Base-by-base conservation (phyloP, 2,113 vertebrate species). In the Cyprinus carpio region DNA sequence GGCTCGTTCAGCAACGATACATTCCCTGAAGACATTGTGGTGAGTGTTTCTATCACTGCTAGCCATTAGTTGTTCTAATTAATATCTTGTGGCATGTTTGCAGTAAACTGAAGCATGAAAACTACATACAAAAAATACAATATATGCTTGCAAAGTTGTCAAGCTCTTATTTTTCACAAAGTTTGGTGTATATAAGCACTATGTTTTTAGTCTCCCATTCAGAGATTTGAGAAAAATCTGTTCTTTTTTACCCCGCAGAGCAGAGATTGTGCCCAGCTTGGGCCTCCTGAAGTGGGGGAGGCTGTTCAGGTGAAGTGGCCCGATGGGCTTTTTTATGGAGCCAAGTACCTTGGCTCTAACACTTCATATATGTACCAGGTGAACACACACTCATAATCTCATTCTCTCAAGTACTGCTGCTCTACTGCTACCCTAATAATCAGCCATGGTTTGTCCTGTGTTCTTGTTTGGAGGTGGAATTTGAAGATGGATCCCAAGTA, bases 401-500 rank as follows among this genome's bases (percentile, higher is more conserved):
- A 69, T 72, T 43, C 4, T 65, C 15, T 79, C 16, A 51, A 1
- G 9, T 81, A n/a, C 43, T n/a, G 64, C 46, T 82, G 15, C 15
- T 27, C 25, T 60, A 8, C 40, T 75, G 23, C 3, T 37, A 46
- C 12, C 20, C 1, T 2, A 40, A 23, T 6, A 12, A 16, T 25
- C 2, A 15, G 23, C 25, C n/a, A 75, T 25, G 20, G 18, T 11
- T n/a, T 51, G 43, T 84, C n/a, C n/a, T 89, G 27, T 83, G 80
- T 77, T 51, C 58, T 43, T 74, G 29, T 72, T 31, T 85, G 75
- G 74, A 99, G 97, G 96, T 99, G 92, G 97, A 99, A 88, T 99
- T 99, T 95, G 98, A 99, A 93, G 98, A 99, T 82, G 98, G 97
- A 37, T 99, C 98, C 85, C 96, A 97, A 93, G 95, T 96, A 89